These are phyloP conservation scores for Athene noctua DNA, from an alignment of 2,113 vertebrate species.

Conservation along the genomic window DNA sequence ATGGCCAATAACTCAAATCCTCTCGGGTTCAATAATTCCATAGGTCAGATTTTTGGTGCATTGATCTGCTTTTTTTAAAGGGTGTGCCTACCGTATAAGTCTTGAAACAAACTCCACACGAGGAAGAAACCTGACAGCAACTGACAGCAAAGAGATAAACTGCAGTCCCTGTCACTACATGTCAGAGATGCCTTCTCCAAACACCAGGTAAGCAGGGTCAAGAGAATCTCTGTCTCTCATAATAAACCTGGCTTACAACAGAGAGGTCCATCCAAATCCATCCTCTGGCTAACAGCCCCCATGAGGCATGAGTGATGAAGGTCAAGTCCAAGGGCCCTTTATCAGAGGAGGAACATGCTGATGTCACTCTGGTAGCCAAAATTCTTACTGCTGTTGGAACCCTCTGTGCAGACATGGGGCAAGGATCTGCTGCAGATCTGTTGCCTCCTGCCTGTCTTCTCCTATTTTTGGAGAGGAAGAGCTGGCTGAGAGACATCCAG, in stretches of 20 bases:
- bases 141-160: neutral
- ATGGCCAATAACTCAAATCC: neutral
- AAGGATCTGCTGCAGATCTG: neutral
- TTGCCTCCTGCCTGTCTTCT: neutral
- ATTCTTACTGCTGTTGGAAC: neutral
- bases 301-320: neutral
- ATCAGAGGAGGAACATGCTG: neutral
- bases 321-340: neutral
- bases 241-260: neutral
- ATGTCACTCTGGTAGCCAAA: neutral
- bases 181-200: neutral
- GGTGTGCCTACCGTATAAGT: neutral
- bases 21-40: neutral
- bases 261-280: neutral
- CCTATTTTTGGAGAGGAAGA: neutral
- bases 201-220: neutral
- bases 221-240: neutral
- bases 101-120: neutral
- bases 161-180: neutral
- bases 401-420: neutral
- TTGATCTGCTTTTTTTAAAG: neutral
- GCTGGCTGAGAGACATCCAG: neutral
- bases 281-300: neutral
- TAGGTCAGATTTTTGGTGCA: neutral
- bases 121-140: neutral